Evolutionary conservation across 2,888 invertebrate species (phyloP).

Genomic region (Steinernema hermaphroditum): DNA sequence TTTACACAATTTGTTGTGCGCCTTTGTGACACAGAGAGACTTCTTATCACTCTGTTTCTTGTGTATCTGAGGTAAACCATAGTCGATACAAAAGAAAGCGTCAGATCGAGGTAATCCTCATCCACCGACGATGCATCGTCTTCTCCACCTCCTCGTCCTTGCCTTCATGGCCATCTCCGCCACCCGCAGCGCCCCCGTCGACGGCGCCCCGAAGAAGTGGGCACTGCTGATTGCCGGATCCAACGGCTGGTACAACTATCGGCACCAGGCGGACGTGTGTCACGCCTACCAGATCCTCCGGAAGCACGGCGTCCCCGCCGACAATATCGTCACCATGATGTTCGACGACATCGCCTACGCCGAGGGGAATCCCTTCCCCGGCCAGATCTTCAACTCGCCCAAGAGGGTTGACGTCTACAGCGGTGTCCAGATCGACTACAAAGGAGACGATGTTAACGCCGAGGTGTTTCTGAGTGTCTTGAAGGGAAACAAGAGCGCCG

Average conservation of each 20-base stretch:
- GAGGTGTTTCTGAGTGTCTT: slow-evolving; percentile 72
- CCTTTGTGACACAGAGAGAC: too few relatives aligned
- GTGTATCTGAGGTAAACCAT: too few relatives aligned
- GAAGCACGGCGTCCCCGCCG: slow-evolving; percentile 71
- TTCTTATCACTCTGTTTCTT: too few relatives aligned
- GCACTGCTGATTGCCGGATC: slow-evolving; percentile 73
- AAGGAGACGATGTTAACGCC: slow-evolving; percentile 70
- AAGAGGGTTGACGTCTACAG: slow-evolving; percentile 72
- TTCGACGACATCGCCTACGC: slow-evolving; percentile 72
- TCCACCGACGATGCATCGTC: too few relatives aligned
- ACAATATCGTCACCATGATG: slow-evolving; percentile 73
- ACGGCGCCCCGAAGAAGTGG: too few relatives aligned
- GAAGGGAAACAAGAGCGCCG: slow-evolving; percentile 69
- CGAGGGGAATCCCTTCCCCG: slow-evolving; percentile 71
- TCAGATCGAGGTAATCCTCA: too few relatives aligned
- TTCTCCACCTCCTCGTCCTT: too few relatives aligned
- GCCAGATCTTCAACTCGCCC: slow-evolving; percentile 72
- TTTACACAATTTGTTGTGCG: too few relatives aligned
- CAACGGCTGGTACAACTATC: slow-evolving; percentile 71
- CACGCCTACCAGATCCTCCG: slow-evolving; percentile 72
- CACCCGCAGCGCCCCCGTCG: too few relatives aligned
- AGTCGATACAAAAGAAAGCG: too few relatives aligned
- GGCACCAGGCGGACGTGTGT: slow-evolving; percentile 73
- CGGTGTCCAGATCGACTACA: slow-evolving; percentile 72
- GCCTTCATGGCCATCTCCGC: too few relatives aligned